These are phyloP conservation scores for Oryzaephilus surinamensis DNA, from an alignment of 1,140 invertebrate species.

Conservation along the genomic window DNA sequence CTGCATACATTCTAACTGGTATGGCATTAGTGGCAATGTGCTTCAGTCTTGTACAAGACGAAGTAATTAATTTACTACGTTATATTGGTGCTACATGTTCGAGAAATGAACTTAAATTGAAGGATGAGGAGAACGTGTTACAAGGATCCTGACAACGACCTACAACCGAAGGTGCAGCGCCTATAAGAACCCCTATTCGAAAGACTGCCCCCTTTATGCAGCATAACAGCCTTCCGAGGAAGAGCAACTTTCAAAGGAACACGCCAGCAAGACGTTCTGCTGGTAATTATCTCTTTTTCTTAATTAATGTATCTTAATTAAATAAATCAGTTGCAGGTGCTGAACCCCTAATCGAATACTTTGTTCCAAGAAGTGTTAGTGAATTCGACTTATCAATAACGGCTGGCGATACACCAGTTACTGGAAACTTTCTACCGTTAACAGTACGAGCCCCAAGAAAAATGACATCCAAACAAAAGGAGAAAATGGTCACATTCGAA, in stretches of 20 bases:
- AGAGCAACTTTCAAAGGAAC: conserved; percentile 51
- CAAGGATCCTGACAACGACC: conserved; percentile 54
- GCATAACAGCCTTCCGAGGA: conserved; percentile 51
- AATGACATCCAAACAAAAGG: conserved; percentile 30
- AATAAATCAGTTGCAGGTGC: conserved; percentile 31
- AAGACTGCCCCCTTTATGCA: conserved; percentile 42
- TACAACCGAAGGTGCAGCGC: conserved; percentile 39
- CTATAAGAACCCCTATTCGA: conserved; percentile 34
- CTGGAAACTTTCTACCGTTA: conserved; percentile 24
- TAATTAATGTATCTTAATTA: neutral
- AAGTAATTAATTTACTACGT: conserved; percentile 49
- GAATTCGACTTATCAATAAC: conserved; percentile 63
- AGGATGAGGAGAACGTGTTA: conserved; percentile 48
- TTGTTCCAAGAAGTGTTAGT: conserved; percentile 69
- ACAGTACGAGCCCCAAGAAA: conserved; percentile 31
- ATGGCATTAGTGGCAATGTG: conserved; percentile 95
- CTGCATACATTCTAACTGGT: conserved; percentile 84
- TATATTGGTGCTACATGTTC: conserved; percentile 27
- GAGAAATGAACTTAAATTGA: conserved; percentile 23
- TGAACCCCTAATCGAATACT: conserved; percentile 63
- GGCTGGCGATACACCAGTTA: conserved; percentile 34
- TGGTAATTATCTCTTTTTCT: conserved; percentile 34
- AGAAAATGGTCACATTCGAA: conserved; percentile 75
- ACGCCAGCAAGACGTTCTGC: conserved; percentile 52
- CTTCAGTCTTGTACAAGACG: conserved; percentile 91